Conservation (phyloP, 1,140 invertebrate species). For the Meloidogyne floridensis region DNA sequence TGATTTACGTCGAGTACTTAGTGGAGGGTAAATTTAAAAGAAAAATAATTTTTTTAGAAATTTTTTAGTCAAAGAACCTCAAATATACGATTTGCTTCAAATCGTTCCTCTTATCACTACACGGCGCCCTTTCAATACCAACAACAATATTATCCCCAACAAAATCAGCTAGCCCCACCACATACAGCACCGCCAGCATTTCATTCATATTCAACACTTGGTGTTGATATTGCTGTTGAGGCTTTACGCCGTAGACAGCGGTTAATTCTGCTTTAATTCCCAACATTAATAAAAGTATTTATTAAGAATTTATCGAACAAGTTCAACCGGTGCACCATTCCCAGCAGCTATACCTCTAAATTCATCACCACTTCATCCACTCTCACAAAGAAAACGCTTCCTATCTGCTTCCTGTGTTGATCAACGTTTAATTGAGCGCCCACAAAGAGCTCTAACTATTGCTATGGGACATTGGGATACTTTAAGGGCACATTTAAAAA, state of each 20-base stretch:
- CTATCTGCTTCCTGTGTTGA: constrained; percentile 23
- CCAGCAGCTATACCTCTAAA: constrained; percentile 25
- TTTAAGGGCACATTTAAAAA: constrained; percentile 22
- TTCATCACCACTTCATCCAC: background rate
- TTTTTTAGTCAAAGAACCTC: constrained; percentile 2
- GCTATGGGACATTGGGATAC: constrained; percentile 31
- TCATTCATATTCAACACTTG: constrained; percentile 8
- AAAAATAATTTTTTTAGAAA: background rate
- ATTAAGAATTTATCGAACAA: background rate
- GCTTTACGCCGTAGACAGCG: constrained; percentile 23
- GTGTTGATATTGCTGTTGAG: constrained; percentile 31
- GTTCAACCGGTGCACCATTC: constrained; percentile 17
- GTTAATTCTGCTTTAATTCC: background rate
- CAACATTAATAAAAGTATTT: too few relatives aligned
- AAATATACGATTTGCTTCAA: background rate
- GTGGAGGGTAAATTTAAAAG: constrained; percentile 9
- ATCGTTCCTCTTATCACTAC: background rate
- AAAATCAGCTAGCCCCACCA: background rate
- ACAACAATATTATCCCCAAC: constrained; percentile 16
- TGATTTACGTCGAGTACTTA: constrained; percentile 39
- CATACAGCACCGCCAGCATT: constrained; percentile 20
- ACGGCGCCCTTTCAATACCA: background rate
- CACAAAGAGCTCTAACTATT: constrained; percentile 23
- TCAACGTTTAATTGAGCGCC: constrained; percentile 13
- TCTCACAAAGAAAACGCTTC: constrained; percentile 23